These are phyloP conservation scores for Otocyon megalotis DNA, from an alignment of 2,113 vertebrate species.

Conservation along the genomic window DNA sequence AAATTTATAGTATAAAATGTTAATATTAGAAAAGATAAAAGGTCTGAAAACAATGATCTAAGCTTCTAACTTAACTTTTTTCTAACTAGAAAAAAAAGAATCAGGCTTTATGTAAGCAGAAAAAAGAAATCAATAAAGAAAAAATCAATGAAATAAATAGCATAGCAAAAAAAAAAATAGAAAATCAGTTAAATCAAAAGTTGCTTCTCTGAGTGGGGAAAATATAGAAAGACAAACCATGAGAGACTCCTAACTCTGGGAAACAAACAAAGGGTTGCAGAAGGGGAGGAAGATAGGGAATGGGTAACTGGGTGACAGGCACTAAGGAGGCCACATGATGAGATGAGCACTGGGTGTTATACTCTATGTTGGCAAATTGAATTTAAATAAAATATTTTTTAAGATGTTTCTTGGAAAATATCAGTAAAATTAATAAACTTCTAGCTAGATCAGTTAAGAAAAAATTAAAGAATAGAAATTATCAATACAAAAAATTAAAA, in stretches of 20 bases:
- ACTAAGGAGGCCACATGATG: too few species aligned
- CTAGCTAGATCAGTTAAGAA: not conserved
- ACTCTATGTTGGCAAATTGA: too few species aligned
- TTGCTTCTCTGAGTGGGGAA: not conserved
- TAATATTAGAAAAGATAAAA: not conserved
- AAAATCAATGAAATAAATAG: not conserved
- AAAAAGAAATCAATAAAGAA: not conserved
- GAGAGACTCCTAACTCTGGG: too few species aligned
- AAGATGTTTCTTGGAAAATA: slow-evolving; percentile 22
- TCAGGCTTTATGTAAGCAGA: not conserved
- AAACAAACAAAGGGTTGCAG: too few species aligned
- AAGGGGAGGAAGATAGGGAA: too few species aligned
- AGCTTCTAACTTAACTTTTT: not conserved
- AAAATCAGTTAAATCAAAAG: not conserved
- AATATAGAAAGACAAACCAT: too few species aligned
- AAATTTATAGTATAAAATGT: not conserved
- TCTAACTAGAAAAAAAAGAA: not conserved
- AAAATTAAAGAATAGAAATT: not conserved
- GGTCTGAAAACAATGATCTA: not conserved
- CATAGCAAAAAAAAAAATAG: not conserved
- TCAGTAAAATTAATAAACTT: not conserved
- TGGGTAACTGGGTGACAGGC: too few species aligned
- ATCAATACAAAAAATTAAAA: not conserved
- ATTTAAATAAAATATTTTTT: too few species aligned
- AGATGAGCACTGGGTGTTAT: too few species aligned